Evolutionary conservation across 2,888 invertebrate genomes (phyloP), one percentile per base, ranked within the genome.

Genomic region (Phymatocera aterrima): DNA sequence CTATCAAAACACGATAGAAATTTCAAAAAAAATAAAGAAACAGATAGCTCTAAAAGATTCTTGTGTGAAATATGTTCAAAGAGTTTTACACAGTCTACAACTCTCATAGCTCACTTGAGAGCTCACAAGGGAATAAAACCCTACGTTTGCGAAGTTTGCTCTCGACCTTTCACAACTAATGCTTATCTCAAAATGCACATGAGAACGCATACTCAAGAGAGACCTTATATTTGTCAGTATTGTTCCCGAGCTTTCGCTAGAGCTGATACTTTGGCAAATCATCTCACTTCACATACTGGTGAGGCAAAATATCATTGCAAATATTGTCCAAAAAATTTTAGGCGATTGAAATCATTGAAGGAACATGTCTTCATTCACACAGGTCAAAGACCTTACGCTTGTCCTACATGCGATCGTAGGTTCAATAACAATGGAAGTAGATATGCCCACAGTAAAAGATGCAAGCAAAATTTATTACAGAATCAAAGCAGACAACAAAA

Each of bases 241-340:
- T 90, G 90, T 78, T 87, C 88, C 12, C 81, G 90, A 24, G 90
- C 90, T 1, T 90, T 90, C 65, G 90, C 90, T 0, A 81, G 90
- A 3, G 90, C 90, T 0, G 90, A 90, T 57, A 90, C 90, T 0
- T 80, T 90, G 1, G 90, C 90, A 0, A 90, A 90, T 84, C 90
- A 90, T 46, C 77, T 90, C 51, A 90, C 90, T 0, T 90, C 90
- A 0, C 90, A 90, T 54, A 90, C 90, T 0, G 90, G 90, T 3
- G 90, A 90, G 48, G 90, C 90, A 0, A 90, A 90, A 79, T 90
- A 90, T 77, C 90, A 90, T 37, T 90, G 90, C 82, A 90, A 90
- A 77, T 89, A 88, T 77, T 90, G 90, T 77, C 89, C 90, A 2
- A 90, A 90, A 72, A 89, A 90, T 65, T 90, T 90, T 80, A 83